These are phyloP conservation scores for Morpho deidamia DNA, from an alignment of 2,888 invertebrate genomes.

Conservation along the genomic window DNA sequence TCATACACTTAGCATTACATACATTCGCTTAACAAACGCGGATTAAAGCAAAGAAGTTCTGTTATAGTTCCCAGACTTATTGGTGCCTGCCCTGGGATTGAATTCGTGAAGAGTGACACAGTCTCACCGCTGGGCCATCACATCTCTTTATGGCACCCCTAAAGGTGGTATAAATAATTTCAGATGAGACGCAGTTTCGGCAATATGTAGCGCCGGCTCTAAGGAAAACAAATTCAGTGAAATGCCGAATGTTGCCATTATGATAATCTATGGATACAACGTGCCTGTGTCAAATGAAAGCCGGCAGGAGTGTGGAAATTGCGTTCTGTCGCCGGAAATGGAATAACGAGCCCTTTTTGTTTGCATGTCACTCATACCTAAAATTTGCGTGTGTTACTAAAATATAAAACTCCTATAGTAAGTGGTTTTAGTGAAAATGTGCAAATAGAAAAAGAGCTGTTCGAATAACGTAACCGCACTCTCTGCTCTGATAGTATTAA, in stretches of 20 bases:
- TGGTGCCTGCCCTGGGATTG: no score
- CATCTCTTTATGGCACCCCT: slow-evolving; percentile 50
- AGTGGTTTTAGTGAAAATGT: no score
- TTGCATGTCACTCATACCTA: background rate
- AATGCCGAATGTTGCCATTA: slow-evolving; percentile 10
- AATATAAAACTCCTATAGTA: no score
- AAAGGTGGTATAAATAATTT: slow-evolving; percentile 28
- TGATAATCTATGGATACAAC: slow-evolving; percentile 9
- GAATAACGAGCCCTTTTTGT: slow-evolving; percentile 1
- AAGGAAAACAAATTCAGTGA: slow-evolving; percentile 9
- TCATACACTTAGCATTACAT: no score
- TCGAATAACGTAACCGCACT: no score
- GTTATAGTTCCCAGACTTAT: no score
- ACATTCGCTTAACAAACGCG: no score
- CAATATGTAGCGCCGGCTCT: slow-evolving; percentile 2
- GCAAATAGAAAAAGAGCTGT: no score
- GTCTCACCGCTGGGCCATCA: background rate
- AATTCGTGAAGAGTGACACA: no score
- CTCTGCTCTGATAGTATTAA: no score
- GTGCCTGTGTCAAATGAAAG: slow-evolving; percentile 2
- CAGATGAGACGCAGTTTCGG: slow-evolving; percentile 6
- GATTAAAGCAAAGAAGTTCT: no score
- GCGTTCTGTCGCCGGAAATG: background rate
- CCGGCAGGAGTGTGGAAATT: background rate
- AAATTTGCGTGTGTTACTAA: no score